Percentiles rank a stretch among this genome's conserved stretches.
These are phyloP conservation scores for Centropyge bicolor DNA, from an alignment of 2,797 vertebrate genomes.

Conservation along the genomic window DNA sequence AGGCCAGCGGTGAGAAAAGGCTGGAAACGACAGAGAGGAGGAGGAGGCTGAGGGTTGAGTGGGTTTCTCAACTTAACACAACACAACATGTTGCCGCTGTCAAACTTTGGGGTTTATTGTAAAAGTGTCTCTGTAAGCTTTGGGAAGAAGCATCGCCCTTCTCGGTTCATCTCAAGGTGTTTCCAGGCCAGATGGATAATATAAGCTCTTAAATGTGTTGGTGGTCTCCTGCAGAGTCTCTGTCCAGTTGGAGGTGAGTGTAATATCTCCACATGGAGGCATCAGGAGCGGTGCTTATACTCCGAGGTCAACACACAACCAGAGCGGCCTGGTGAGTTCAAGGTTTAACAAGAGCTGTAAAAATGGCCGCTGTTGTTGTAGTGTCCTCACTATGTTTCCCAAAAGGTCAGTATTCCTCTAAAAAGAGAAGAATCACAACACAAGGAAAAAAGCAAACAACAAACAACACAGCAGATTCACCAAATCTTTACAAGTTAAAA, in stretches of 20 bases:
- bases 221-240: neutral
- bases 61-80: neutral
- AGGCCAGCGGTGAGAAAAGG: constrained; percentile 3
- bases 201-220: neutral
- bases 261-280: neutral
- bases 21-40: neutral
- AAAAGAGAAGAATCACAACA: neutral
- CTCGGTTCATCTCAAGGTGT: neutral
- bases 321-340: neutral
- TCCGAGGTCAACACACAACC: too few relatives aligned
- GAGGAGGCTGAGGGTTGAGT: neutral
- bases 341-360: neutral
- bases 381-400: neutral
- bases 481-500: neutral
- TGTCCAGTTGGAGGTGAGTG: neutral
- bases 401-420: neutral
- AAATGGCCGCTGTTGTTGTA: neutral
- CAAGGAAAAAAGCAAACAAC: constrained; percentile 5
- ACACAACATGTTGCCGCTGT: neutral
- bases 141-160: neutral
- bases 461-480: neutral
- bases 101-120: neutral
- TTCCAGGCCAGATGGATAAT: neutral
- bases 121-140: neutral
- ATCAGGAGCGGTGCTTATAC: too few relatives aligned